These are phyloP conservation scores for Pedicia rivosa DNA, from an alignment of 2,888 invertebrate species.

Conservation along the genomic window DNA sequence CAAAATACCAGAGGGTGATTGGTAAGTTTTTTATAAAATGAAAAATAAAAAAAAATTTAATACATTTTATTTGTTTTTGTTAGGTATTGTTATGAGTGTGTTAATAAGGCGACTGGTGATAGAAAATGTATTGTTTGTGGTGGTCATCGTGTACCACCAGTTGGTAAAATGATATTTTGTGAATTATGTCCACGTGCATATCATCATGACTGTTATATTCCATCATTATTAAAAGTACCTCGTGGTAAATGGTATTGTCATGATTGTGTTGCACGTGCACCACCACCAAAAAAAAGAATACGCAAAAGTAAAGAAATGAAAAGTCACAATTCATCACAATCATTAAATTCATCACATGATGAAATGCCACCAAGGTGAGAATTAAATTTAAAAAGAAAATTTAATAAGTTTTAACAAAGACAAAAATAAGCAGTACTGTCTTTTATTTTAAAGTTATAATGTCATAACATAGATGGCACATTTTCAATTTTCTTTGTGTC, in stretches of 20 bases:
- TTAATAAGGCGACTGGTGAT: conserved; percentile 83
- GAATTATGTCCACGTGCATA: conserved; percentile 83
- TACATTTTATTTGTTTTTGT: conserved; percentile 7
- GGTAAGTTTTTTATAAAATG: no score
- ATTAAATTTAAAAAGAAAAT: neutral
- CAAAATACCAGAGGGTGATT: conserved; percentile 93
- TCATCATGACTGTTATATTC: conserved; percentile 86
- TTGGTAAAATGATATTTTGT: conserved; percentile 59
- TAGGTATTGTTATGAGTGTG: conserved; percentile 92
- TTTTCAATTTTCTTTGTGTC: no score
- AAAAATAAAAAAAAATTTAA: neutral
- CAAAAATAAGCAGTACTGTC: no score
- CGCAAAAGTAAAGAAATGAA: conserved; percentile 34
- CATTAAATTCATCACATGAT: conserved; percentile 28
- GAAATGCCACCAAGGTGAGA: conserved; percentile 27
- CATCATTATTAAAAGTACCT: conserved; percentile 67
- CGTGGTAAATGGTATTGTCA: conserved; percentile 82
- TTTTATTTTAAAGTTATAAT: no score
- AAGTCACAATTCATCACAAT: conserved; percentile 20
- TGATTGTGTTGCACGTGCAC: conserved; percentile 72
- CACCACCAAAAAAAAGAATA: conserved; percentile 48
- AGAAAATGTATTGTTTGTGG: conserved; percentile 92
- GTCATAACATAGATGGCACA: no score
- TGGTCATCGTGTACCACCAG: conserved; percentile 39
- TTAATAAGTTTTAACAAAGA: no score